Evolutionary conservation across 1,140 invertebrate species (phyloP), one percentile per base, ranked within the genome.

Genomic region (Ceratina japonica): DNA sequence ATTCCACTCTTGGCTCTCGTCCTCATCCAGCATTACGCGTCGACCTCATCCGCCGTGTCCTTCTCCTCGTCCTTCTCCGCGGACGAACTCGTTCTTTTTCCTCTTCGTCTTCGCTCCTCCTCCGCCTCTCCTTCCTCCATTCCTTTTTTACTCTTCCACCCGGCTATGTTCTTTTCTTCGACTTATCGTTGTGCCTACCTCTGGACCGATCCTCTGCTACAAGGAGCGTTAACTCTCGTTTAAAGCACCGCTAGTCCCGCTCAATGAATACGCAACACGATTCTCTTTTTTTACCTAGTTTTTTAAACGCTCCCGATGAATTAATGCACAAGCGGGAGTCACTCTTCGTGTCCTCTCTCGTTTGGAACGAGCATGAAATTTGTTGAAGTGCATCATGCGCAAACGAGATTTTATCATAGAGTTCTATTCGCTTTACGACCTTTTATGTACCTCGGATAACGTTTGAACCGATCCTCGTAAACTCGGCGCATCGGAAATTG

Each of bases 1-100:
- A 85, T 89, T 88, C 80, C 86, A 80, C 63, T 73, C 63, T 73
- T 51, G 79, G 72, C 76, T 80, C 83, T 84, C 78, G 79, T 80
- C 58, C 79, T 83, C 88, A 86, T 83, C 81, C 85, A 86, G 78
- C 79, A 82, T 84, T 86, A 86, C 83, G 79, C 80, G 79, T 84
- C 81, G 75, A 81, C 69, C 81, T 87, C 81, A 79, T 71, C 70
- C 68, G n/a, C 63, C 63, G 52, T 64, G 70, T 62, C 64, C 82
- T 83, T 63, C 73, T 65, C 52, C 61, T 58, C 51, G 51, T 76
- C 49, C 64, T 75, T 69, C 44, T 54, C 16, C 52, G 7, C 65
- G 22, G 49, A 44, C 5, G 64, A 13, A 72, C 58, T 58, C 72
- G 66, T 83, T 79, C 66, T 68, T 69, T 61, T 74, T 72, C 70